These are phyloP conservation scores for Chrysotoxum bicinctum DNA, from an alignment of 2,888 invertebrate genomes.

Conservation along the genomic window DNA sequence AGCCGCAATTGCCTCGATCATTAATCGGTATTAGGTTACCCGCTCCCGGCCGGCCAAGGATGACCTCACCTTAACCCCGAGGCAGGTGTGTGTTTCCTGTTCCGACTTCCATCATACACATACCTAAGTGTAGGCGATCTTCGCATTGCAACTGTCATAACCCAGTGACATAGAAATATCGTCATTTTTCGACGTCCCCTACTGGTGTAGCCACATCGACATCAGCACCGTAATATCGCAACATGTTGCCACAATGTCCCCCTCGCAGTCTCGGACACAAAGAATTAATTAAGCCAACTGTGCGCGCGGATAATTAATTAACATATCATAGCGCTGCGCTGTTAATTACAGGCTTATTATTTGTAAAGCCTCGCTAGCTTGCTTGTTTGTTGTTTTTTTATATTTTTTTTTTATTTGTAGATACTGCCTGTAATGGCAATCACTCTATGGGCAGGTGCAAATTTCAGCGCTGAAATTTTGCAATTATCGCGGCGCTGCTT, in stretches of 20 bases:
- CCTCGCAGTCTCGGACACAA: background rate
- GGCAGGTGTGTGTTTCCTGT: conserved; percentile 30
- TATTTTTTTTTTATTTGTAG: background rate
- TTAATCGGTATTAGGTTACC: conserved; percentile 41
- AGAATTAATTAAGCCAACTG: conserved; percentile 67
- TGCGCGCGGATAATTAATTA: conserved; percentile 70
- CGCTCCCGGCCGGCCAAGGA: background rate
- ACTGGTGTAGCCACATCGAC: background rate
- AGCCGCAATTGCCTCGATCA: conserved; percentile 25
- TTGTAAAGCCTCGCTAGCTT: conserved; percentile 51
- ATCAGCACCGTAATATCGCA: background rate
- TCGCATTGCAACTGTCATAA: conserved; percentile 43
- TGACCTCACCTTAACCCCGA: conserved; percentile 38
- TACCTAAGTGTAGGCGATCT: conserved; percentile 45
- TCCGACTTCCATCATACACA: background rate
- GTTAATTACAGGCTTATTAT: conserved; percentile 68
- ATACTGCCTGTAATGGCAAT: conserved; percentile 42
- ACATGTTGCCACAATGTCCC: conserved; percentile 42
- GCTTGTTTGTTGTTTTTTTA: conserved; percentile 6
- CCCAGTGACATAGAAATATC: conserved; percentile 63
- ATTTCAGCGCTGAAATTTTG: conserved; percentile 70
- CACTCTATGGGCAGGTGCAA: conserved; percentile 69
- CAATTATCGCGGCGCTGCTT: conserved; percentile 63
- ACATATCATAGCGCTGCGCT: conserved; percentile 66
- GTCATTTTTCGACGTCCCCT: conserved; percentile 18